Evolutionary conservation across 2,113 vertebrate species (phyloP).

Genomic region (Aptenodytes forsteri): DNA sequence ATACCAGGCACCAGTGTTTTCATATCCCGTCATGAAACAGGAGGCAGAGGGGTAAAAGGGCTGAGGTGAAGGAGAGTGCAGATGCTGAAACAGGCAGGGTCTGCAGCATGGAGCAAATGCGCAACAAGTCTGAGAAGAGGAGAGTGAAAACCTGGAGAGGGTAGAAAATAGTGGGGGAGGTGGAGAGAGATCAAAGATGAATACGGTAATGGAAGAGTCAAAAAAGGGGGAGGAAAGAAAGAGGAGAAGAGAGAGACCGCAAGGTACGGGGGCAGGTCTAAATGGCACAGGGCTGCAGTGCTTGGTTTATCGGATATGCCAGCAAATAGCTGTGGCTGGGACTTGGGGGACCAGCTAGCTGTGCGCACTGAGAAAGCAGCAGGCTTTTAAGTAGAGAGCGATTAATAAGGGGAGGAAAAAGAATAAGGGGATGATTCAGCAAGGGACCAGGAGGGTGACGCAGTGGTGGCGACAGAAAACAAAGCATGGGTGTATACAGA

Average conservation of each 20-base stretch:
- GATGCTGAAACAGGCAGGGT: neutral
- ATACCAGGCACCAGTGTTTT: neutral
- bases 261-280: neutral
- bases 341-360: fast-evolving
- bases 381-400: neutral
- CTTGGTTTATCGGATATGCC: fast-evolving
- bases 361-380: fast-evolving
- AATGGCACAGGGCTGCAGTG: neutral
- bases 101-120: fast-evolving
- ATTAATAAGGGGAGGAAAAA: neutral
- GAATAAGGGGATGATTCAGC: neutral
- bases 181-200: neutral
- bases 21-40: neutral
- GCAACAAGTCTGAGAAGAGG: neutral
- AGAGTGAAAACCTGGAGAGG: neutral
- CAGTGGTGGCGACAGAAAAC: neutral
- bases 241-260: neutral
- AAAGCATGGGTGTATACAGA: neutral
- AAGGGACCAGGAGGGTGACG: neutral
- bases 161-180: neutral
- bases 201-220: fast-evolving
- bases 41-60: neutral
- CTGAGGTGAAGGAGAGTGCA: neutral
- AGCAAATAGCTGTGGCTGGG: neutral
- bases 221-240: neutral